Base-by-base conservation (phyloP, 2,113 vertebrate genomes). In the Budorcas taxicolor region DNA sequence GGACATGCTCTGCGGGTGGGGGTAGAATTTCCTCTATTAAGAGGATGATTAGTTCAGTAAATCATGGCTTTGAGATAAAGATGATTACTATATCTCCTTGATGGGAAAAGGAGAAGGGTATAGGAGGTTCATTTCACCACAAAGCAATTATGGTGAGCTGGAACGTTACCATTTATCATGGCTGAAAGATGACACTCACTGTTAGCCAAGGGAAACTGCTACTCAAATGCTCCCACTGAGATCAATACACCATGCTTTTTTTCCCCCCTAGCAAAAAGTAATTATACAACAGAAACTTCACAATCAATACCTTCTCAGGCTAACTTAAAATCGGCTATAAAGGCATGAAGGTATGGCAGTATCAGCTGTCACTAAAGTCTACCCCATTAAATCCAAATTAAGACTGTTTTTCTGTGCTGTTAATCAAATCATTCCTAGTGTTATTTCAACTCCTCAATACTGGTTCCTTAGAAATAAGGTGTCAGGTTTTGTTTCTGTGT, bases 201-300 rank as follows among this genome's bases (percentile, higher is more conserved):
- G 99, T 99, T 99, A 99, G 99, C 98, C 99, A 99, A 99, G 99
- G 99, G 99, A 99, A 99, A 99, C 99, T 98, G 99, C 99, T 98
- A 98, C 98, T 99, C 98, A 99, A 98, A 99, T 95, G 98, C 98
- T 99, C 98, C 98, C 98, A 98, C 97, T 94, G 98, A 99, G 99
- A 99, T 99, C 99, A 99, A 99, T 99, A 99, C 91, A 83, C 96
- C 98, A 98, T 99, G 98, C 98, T 99, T 98, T 98, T 98, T 98
- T 98, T 98, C 2, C 98, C 97, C 94, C 97, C 98, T 91, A 98
- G 98, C 98, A 98, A 99, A 99, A 99, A 99, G 99, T 99, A 99
- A 99, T 99, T 99, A 99, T 99, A 99, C 98, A 99, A 98, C 98
- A 99, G 99, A 99, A 99, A 99, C 99, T 99, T 99, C 99, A 99